Conservation (phyloP, 2,113 vertebrate species). For the Nannobrachium achirus region DNA sequence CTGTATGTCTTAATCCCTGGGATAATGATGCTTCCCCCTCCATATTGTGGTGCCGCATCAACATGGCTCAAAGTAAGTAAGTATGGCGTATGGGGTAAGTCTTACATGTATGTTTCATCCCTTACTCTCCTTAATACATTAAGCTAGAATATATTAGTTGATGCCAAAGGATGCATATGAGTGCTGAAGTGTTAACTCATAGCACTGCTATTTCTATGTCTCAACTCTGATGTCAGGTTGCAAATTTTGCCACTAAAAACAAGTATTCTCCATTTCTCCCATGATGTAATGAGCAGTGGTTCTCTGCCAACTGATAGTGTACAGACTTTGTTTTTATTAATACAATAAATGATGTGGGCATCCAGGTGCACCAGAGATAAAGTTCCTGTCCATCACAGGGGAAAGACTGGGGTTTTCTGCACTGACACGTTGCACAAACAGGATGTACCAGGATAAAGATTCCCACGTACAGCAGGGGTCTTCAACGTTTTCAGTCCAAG, state of each 20-base stretch:
- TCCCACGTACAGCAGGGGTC: too few species aligned
- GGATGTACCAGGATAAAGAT: not conserved
- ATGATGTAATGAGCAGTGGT: constrained; percentile 56
- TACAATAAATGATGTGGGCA: not conserved
- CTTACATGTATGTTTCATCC: not conserved
- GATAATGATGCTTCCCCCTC: too few species aligned
- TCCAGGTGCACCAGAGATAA: too few species aligned
- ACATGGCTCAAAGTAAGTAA: too few species aligned
- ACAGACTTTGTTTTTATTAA: constrained; percentile 2
- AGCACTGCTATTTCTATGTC: constrained; percentile 59
- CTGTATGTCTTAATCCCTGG: not conserved
- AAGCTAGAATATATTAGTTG: too few species aligned
- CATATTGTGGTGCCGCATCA: too few species aligned
- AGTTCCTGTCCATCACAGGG: not conserved
- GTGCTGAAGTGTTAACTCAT: constrained; percentile 23
- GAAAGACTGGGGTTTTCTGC: not conserved
- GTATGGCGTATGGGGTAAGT: too few species aligned
- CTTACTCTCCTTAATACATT: not conserved
- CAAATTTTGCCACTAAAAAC: constrained; percentile 57
- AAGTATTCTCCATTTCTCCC: constrained; percentile 55
- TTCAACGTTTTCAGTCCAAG: too few species aligned
- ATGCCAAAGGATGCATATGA: too few species aligned
- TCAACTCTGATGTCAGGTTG: constrained; percentile 59
- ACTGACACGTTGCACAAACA: not conserved
- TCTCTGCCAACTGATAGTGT: constrained; percentile 14